Percentiles rank a stretch among this genome's conserved stretches.
phyloP scores from a whole-genome alignment of 1,140 invertebrate genomes.

The Adelges cooleyi region DNA sequence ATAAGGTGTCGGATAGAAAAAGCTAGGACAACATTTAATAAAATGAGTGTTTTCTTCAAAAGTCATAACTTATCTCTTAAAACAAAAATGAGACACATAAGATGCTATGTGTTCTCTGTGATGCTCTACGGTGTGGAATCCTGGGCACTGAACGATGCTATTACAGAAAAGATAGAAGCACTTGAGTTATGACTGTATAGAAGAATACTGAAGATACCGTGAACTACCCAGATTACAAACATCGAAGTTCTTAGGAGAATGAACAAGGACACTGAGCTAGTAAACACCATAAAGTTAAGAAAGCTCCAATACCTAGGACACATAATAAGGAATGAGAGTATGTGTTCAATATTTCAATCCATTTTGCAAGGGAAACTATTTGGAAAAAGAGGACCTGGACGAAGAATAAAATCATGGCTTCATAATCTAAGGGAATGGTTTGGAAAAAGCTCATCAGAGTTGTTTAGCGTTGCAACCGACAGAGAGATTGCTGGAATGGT shows the following conservation, averaged over 20 bases:
- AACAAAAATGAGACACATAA: neutral
- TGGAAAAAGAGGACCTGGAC: too few species aligned
- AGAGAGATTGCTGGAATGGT: neutral
- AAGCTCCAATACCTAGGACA: constrained; percentile 24
- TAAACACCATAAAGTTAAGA: constrained; percentile 21
- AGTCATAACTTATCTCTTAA: neutral
- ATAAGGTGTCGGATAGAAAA: constrained; percentile 20
- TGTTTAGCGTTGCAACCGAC: too few species aligned
- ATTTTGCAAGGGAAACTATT: too few species aligned
- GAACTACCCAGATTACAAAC: neutral
- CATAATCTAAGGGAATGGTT: too few species aligned
- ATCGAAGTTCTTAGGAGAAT: neutral
- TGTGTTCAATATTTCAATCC: neutral
- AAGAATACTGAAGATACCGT: constrained; percentile 5
- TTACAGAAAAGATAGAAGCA: constrained; percentile 19
- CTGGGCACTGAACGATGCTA: constrained; percentile 16
- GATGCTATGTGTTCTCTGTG: constrained; percentile 25
- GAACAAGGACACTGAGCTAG: constrained; percentile 7
- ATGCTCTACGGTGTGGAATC: constrained; percentile 20
- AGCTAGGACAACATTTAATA: constrained; percentile 19
- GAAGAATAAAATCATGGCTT: too few species aligned
- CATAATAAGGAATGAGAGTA: constrained; percentile 22
- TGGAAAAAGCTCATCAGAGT: too few species aligned
- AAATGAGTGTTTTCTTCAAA: constrained; percentile 7
- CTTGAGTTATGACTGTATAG: constrained; percentile 8